Evolutionary conservation across 1,140 invertebrate species (phyloP), one percentile per base, ranked within the genome.

Genomic region (Pissodes strobi): DNA sequence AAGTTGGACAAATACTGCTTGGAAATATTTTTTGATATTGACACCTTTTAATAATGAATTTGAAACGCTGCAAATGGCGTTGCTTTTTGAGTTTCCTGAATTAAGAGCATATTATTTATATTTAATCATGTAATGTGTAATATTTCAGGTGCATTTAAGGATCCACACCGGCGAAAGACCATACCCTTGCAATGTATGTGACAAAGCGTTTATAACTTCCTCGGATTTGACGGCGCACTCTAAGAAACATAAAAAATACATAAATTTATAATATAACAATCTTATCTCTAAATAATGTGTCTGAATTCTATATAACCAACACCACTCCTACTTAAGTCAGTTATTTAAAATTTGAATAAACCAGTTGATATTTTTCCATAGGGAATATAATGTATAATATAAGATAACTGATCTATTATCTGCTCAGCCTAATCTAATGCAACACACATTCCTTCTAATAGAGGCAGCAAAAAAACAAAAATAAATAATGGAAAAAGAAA

Each of bases 101-200:
- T 49, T 49, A 25, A n/a, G n/a, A n/a, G n/a, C n/a, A n/a, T n/a
- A n/a, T n/a, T n/a, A n/a, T n/a, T n/a, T n/a, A n/a, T n/a, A 12
- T 12, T 10, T 49, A 23, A 49, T 22, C 8, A 49, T 1, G 1
- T 9, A 25, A 6, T n/a, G 12, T 49, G 17, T 41, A 30, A 12
- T 21, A 49, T 45, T 63, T 45, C 23, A 68, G 53, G 83, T 83
- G 1, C 89, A 91, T 75, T 80, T 83, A 23, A 79, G 87, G 27
- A 84, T 84, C 37, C 88, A 91, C 74, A 89, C 88, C 2, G 82
- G 81, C 13, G 84, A 85, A 63, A 80, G 78, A 67, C 83, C 83
- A 2, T 84, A 82, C 60, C 46, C 74, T 9, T 85, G 84, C 62
- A 70, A 76, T 12, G 68, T 75, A 15, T 85, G 83, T 63, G 72